Evolutionary conservation across 2,797 vertebrate genomes (phyloP), one percentile per base, ranked within the genome.

Genomic region (Sebastes umbrosus): DNA sequence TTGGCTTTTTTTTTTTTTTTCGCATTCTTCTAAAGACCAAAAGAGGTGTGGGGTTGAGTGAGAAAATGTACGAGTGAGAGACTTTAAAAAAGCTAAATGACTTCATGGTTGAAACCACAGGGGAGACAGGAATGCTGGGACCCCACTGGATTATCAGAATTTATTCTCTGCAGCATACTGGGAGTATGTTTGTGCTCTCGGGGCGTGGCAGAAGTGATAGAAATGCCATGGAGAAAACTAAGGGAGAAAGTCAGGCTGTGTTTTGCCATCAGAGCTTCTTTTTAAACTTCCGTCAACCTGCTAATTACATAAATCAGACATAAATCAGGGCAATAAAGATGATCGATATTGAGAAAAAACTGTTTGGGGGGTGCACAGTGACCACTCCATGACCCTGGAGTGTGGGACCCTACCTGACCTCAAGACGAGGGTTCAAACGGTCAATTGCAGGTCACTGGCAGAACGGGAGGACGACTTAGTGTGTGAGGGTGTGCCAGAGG

Each of bases 291-390:
- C 91, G 91, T 95, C 96, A 96, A 96, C 94, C 84, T 84, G 92
- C 94, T 96, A 96, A 97, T 96, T 96, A 95, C 95, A 97, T 98
- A 97, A 98, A 98, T 98, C 97, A 97, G 80, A 95, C 95, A 97
- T 98, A 97, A 98, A 98, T 98, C 97, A 97, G 80, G 57, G 94
- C 92, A 93, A 96, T 97, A 97, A 98, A 98, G 92, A 95, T 88
- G 89, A 75, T 93, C 94, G 84, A 89, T 93, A 96, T 96, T 96
- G 94, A 97, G 87, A 93, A 84, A 89, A 86, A 94, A 92, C 80
- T 78, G 93, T 92, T 86, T 16, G 9, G 14, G 20, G 58, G 65
- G 63, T 73, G 57, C 91, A 92, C 93, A 80, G 87, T 98, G 98
- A 98, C 97, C 97, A 97, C 93, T 90, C 95, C 94, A 91, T 98